Evolutionary conservation across 2,797 vertebrate species (phyloP), one percentile per base, ranked within the genome.

Genomic region (Gouania willdenowi): DNA sequence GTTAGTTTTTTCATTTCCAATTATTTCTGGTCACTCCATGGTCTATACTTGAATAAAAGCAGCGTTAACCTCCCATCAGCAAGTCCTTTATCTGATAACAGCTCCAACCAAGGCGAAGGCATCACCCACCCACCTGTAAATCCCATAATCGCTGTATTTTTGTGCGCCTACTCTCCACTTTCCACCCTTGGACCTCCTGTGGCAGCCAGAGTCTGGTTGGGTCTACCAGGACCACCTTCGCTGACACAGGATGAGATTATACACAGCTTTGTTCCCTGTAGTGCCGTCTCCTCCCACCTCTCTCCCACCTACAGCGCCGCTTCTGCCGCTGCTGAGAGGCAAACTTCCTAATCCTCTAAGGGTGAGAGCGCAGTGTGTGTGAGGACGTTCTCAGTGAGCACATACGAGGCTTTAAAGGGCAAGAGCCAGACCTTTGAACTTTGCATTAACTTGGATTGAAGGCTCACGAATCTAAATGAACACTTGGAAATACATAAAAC

Each of bases 71-170:
- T 46, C 20, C 26, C 38, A 29, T 31, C 41, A 19, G 14, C 38
- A 28, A 62, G 63, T 39, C 66, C 30, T 38, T n/a, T 41, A 43
- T 56, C 50, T 72, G 66, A 82, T 68, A 79, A 58, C 67, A 28
- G 25, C 26, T 30, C 28, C 46, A 27, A 45, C 23, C 30, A 27
- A 26, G 48, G 53, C 25, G 33, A 17, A 54, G 28, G 10, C 40
- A 48, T 44, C 45, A 37, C 41, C 37, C 30, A 28, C 58, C 22
- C 6, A 2, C n/a, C 37, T 33, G 43, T 62, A 50, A 23, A 54
- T 25, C 54, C 57, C 15, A 2, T 73, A 55, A 69, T 60, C 27
- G 6, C 10, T 41, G 20, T 25, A 10, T 49, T 53, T 35, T 42
- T 4, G 2, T 13, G 11, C 11, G 12, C 8, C 48, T 26, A 11